phyloP scores from a whole-genome alignment of 2,113 vertebrate genomes.

The Stegastes partitus region DNA sequence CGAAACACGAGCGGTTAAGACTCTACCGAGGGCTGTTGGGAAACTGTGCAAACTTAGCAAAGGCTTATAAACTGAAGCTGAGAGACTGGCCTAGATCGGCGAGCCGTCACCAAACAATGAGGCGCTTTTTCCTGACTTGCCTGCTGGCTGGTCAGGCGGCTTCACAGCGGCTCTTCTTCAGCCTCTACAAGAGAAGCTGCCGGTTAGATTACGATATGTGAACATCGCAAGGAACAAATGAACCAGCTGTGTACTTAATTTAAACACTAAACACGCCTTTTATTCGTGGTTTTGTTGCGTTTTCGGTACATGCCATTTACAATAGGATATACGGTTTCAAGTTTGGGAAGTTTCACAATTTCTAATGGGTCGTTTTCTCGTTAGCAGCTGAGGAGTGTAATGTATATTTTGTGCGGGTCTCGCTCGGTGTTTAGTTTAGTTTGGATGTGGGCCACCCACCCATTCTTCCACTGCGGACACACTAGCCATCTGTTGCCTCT shows the following conservation, averaged over 20 bases:
- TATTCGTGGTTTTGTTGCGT: neutral
- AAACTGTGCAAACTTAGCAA: constrained; percentile 31
- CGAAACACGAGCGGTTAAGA: rapidly evolving
- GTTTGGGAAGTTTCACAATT: neutral
- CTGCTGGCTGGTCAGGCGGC: constrained; percentile 35
- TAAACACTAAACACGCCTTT: neutral
- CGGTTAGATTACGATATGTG: rapidly evolving
- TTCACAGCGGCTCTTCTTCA: neutral
- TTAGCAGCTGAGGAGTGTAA: neutral
- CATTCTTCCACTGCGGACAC: constrained; percentile 82
- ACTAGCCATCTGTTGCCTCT: constrained; percentile 83
- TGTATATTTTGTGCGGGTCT: neutral
- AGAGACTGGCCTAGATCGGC: constrained; percentile 17
- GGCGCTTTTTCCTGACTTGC: constrained; percentile 49
- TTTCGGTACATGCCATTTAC: neutral
- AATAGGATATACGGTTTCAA: neutral
- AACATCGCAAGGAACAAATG: neutral
- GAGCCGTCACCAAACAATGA: constrained; percentile 69
- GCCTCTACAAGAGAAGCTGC: too few relatives aligned
- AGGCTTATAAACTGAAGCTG: neutral
- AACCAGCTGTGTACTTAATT: neutral
- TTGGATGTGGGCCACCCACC: constrained; percentile 73
- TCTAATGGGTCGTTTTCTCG: neutral
- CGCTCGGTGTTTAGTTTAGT: constrained; percentile 21
- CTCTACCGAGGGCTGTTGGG: rapidly evolving